Conservation (phyloP, 2,888 invertebrate species). For the Caenorhabditis sp. region DNA sequence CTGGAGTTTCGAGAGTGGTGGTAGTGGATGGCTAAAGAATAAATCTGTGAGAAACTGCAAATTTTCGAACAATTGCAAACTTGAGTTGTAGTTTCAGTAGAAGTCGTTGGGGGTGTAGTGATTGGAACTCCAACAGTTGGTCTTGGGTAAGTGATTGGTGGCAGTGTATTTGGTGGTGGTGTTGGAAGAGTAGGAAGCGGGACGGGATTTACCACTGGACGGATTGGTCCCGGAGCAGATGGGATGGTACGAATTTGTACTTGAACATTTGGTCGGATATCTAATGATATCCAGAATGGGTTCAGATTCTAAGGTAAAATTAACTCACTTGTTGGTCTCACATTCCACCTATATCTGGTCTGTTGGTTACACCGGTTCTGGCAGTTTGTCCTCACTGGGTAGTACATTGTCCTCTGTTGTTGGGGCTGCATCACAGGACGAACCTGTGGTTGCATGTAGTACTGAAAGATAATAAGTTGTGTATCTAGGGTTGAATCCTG, state of each 20-base stretch:
- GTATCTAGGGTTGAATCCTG: background rate
- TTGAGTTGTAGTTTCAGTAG: slow-evolving; percentile 35
- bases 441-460: slow-evolving; percentile 53
- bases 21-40: slow-evolving; percentile 53
- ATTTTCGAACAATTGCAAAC: background rate
- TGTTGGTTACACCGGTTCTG: slow-evolving; percentile 76
- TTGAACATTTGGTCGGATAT: slow-evolving; percentile 63
- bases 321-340: slow-evolving; percentile 73
- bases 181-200: slow-evolving; percentile 60
- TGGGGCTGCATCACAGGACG: slow-evolving; percentile 60
- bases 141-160: slow-evolving; percentile 68
- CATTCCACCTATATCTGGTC: slow-evolving; percentile 78
- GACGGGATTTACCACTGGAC: slow-evolving; percentile 36
- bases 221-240: slow-evolving; percentile 44
- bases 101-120: slow-evolving; percentile 26
- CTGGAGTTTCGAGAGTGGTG: slow-evolving; percentile 65
- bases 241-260: slow-evolving; percentile 68
- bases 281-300: slow-evolving; percentile 7
- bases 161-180: slow-evolving; percentile 57
- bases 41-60: background rate
- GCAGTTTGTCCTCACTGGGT: slow-evolving; percentile 81
- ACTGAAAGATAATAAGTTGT: slow-evolving; percentile 27
- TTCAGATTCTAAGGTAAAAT: background rate
- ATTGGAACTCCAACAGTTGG: slow-evolving; percentile 43
- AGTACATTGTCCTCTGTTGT: slow-evolving; percentile 73